Conservation (phyloP, 2,113 vertebrate genomes). For the Clinocottus analis region DNA sequence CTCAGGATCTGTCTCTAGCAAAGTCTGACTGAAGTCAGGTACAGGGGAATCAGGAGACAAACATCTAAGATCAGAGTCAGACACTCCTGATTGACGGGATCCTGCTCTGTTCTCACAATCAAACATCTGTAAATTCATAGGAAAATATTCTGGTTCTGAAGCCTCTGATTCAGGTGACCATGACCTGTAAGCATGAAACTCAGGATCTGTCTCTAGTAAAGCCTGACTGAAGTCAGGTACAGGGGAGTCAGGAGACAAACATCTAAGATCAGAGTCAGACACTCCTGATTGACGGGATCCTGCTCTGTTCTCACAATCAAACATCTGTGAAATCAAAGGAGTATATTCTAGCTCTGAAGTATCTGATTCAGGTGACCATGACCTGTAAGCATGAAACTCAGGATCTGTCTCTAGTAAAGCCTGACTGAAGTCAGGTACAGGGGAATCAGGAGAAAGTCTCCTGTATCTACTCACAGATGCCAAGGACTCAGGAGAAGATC, state of each 20-base stretch:
- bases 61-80: conserved; percentile 27
- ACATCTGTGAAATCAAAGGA: conserved; percentile 37
- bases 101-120: conserved; percentile 38
- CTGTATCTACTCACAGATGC: conserved; percentile 1
- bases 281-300: conserved; percentile 9
- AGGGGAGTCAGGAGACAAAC: conserved; percentile 65
- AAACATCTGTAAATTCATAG: conserved; percentile 35
- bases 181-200: not conserved
- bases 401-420: not conserved
- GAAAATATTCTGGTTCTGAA: conserved; percentile 36
- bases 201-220: not conserved
- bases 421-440: conserved; percentile 42
- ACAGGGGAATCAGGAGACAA: conserved; percentile 61
- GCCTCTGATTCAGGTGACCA: conserved; percentile 27
- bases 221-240: conserved; percentile 40
- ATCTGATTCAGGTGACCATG: conserved; percentile 30
- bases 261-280: conserved; percentile 28
- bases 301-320: conserved; percentile 36
- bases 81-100: conserved; percentile 13
- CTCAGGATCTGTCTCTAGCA: not conserved
- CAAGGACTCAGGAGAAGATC: conserved; percentile 46
- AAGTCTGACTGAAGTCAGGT: conserved; percentile 38
- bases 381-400: not conserved
- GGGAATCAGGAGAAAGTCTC: conserved; percentile 56
- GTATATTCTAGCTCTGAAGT: conserved; percentile 29